A percentile compares a stretch with the other conserved stretches of the same genome.
Evolutionary conservation across 2,888 invertebrate genomes (phyloP).

Genomic region (Aporophyla nigra): DNA sequence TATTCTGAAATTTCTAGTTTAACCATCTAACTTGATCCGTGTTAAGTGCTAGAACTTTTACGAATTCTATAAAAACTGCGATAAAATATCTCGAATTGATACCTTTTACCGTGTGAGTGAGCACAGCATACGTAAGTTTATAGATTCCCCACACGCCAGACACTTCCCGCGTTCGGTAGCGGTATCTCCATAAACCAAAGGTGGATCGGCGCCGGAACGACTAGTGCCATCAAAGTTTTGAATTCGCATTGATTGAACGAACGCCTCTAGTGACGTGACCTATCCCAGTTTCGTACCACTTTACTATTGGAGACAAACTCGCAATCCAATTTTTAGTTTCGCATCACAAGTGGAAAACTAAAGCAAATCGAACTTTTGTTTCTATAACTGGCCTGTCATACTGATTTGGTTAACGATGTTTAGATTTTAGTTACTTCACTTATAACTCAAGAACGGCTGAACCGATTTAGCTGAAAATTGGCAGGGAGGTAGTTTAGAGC

Average conservation of each 20-base stretch:
- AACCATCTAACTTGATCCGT: not conserved
- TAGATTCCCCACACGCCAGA: constrained; percentile 48
- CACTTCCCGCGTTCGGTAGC: constrained; percentile 64
- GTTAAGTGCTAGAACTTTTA: not conserved
- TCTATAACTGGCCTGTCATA: constrained; percentile 5
- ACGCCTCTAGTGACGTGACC: constrained; percentile 66
- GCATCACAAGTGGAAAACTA: constrained; percentile 30
- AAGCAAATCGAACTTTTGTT: constrained; percentile 17
- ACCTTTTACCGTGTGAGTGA: constrained; percentile 7
- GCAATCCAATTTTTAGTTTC: constrained; percentile 55
- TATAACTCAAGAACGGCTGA: no score
- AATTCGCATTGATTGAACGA: constrained; percentile 74
- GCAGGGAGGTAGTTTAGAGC: no score
- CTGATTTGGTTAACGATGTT: not conserved
- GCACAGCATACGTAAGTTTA: constrained; percentile 29
- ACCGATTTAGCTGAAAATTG: no score
- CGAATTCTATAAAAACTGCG: not conserved
- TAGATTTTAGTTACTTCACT: no score
- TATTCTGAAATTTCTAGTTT: constrained; percentile 19
- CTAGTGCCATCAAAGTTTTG: constrained; percentile 76
- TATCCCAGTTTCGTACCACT: constrained; percentile 51
- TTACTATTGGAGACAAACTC: constrained; percentile 42
- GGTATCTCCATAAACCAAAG: constrained; percentile 71
- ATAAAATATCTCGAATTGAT: constrained; percentile 29
- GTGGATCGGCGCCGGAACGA: constrained; percentile 68